Conservation (phyloP, 2,888 invertebrate species). For the Cephus spinipes region DNA sequence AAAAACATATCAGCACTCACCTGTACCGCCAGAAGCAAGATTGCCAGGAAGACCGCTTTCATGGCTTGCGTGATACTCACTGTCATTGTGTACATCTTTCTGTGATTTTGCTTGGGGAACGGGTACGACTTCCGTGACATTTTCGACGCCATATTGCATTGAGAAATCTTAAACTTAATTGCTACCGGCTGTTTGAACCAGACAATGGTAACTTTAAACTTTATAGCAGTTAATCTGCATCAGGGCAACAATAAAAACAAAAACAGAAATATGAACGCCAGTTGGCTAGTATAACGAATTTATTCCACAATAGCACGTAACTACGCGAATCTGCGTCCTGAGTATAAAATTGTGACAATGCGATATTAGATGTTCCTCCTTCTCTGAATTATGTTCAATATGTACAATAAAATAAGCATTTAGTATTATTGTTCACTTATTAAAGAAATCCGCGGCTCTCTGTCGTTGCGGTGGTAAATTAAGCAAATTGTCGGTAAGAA, state of each 20-base stretch:
- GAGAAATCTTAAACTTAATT: conserved; percentile 16
- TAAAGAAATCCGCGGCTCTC: conserved; percentile 86
- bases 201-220: not conserved
- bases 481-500: conserved; percentile 86
- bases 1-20: not conserved
- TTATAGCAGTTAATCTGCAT: not conserved
- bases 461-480: conserved; percentile 82
- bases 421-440: conserved; percentile 33
- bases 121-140: conserved; percentile 18
- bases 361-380: not conserved
- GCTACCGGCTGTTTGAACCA: not conserved
- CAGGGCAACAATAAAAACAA: not conserved
- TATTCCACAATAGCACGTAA: not conserved
- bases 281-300: not conserved
- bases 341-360: not conserved
- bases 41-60: conserved; percentile 12
- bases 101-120: not conserved
- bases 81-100: conserved; percentile 12
- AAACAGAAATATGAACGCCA: not conserved
- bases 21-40: conserved; percentile 3
- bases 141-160: not conserved
- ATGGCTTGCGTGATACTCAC: conserved; percentile 14
- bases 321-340: not conserved
- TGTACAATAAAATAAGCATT: not conserved
- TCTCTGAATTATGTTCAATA: not conserved